Evolutionary conservation across 2,113 vertebrate genomes (phyloP).

Genomic region (Aptenodytes patagonicus): DNA sequence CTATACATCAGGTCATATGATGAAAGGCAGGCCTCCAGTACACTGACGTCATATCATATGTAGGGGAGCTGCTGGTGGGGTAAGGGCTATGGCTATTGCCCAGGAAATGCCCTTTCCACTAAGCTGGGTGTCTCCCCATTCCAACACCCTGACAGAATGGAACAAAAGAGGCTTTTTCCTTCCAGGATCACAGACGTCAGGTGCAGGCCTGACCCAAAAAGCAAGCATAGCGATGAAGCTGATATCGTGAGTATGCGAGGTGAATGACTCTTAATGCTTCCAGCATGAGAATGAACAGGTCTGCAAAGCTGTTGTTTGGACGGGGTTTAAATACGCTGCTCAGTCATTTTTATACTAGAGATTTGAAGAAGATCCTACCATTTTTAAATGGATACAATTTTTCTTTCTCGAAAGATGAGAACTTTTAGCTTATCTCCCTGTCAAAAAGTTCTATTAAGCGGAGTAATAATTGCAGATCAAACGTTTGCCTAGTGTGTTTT

Average conservation of each 20-base stretch:
- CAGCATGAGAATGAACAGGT: background rate
- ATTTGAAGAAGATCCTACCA: background rate
- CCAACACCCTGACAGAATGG: constrained; percentile 54
- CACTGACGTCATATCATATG: background rate
- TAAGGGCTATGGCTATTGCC: constrained; percentile 1
- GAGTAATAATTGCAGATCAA: background rate
- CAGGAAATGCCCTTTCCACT: constrained; percentile 56
- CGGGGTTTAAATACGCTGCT: background rate
- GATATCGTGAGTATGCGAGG: background rate
- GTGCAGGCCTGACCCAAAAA: constrained; percentile 19
- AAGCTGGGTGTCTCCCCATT: constrained; percentile 53
- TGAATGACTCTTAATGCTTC: background rate
- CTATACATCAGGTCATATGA: background rate
- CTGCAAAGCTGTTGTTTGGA: background rate
- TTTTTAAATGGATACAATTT: background rate
- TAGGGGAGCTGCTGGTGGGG: background rate
- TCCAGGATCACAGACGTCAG: background rate
- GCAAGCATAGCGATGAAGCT: constrained; percentile 3
- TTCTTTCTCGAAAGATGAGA: background rate
- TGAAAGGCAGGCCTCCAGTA: background rate
- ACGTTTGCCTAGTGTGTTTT: background rate
- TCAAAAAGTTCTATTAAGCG: background rate
- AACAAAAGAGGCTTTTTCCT: constrained; percentile 56
- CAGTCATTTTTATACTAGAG: background rate
- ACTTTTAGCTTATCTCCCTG: background rate